Evolutionary conservation across 2,888 invertebrate genomes (phyloP), one percentile per base, ranked within the genome.

Genomic region (Ichneumon xanthorius): DNA sequence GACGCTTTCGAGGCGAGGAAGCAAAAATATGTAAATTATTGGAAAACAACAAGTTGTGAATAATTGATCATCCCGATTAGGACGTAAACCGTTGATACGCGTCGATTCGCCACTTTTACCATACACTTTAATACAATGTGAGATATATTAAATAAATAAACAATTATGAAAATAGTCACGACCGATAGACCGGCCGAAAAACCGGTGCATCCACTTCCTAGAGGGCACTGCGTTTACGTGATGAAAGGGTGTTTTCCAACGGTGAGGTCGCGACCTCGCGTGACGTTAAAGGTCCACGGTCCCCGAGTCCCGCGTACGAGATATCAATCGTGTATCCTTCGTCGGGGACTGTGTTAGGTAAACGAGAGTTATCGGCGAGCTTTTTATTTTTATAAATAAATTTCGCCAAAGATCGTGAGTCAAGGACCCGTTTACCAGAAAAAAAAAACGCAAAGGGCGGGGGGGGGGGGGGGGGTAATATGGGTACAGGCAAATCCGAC

Each of bases 361-460:
- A 19, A 22, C 19, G 3, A 26, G 58, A 58, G 58, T 22, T 58
- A 45, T n/a, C 6, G 48, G 71, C 26, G 26, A 48, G 45, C 45
- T 26, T 22, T 26, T 22, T 58, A 26, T 26, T 50, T 48, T n/a
- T 26, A 65, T 53, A 45, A 67, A 78, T 77, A 82, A 40, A 78
- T 72, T 53, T 58, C 30, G 48, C 53, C n/a, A 63, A 50, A 76
- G 40, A n/a, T 71, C 16, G 76, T 48, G 67, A 65, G 72, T 48
- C 82, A 82, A 78, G 71, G 76, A 72, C 45, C 55, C 67, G 71
- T 77, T 33, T 53, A 40, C 50, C 48, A 16, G 14, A 26, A 14
- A 58, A 26, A 22, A 58, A 22, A 58, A 26, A 58, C 9, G 22
- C 22, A 22, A 9, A 19, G 3, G 16, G 19, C 19, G 1, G 22